Percentiles rank a stretch among this genome's conserved stretches.
These are phyloP conservation scores for Ornithoptera alexandrae DNA, from an alignment of 2,888 invertebrate genomes.

Conservation along the genomic window DNA sequence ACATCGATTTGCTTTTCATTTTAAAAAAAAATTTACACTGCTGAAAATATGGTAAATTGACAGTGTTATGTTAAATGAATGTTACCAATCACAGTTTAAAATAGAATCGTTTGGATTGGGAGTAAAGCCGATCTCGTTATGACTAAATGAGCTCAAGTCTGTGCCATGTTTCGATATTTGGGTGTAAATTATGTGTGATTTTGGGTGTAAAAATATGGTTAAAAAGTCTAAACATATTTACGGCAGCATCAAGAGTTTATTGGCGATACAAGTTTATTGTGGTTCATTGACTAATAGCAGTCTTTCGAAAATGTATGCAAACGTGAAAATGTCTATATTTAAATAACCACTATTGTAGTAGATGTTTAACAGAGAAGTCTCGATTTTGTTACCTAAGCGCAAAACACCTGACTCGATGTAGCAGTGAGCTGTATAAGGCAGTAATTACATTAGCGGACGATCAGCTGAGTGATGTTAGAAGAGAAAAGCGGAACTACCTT, in stretches of 20 bases:
- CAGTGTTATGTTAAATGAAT: neutral
- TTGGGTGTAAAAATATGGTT: neutral
- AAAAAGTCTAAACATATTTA: neutral
- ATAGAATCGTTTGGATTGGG: neutral
- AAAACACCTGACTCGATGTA: too few species aligned
- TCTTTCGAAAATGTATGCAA: too few species aligned
- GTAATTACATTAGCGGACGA: too few species aligned
- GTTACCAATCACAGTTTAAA: neutral
- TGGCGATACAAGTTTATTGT: neutral
- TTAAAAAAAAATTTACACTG: neutral
- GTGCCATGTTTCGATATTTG: neutral
- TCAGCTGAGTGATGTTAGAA: too few species aligned
- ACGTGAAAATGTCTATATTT: too few species aligned
- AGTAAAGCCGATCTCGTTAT: conserved; percentile 2
- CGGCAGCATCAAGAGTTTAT: neutral
- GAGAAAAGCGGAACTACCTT: too few species aligned
- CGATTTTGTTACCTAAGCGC: too few species aligned
- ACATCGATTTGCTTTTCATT: neutral
- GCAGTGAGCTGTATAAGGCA: too few species aligned
- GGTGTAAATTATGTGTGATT: neutral
- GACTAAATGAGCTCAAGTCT: conserved; percentile 1
- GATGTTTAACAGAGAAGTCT: too few species aligned
- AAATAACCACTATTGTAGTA: too few species aligned
- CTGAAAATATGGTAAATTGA: neutral
- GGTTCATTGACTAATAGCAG: too few species aligned